A percentile compares a stretch with the other conserved stretches of the same genome.
phyloP scores from a whole-genome alignment of 2,113 vertebrate species.

The Rhabdomys dilectus region DNA sequence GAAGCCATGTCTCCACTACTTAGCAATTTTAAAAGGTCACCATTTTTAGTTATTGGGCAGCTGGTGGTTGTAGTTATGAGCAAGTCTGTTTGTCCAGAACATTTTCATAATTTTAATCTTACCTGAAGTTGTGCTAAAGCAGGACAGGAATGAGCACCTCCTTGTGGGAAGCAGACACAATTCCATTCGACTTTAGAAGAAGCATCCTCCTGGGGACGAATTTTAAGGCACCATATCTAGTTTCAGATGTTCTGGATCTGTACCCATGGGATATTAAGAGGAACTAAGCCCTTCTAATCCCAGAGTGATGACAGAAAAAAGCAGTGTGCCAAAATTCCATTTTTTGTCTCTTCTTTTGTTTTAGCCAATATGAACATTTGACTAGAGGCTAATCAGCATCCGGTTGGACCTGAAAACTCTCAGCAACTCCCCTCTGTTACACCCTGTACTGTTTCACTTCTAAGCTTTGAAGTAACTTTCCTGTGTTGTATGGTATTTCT shows the following conservation, averaged over 20 bases:
- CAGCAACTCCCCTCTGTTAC: not conserved
- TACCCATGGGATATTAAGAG: not conserved
- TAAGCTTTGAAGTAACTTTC: conserved; percentile 25
- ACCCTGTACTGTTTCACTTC: not conserved
- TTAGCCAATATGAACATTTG: conserved; percentile 21
- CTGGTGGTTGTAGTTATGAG: not conserved
- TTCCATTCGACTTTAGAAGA: no score
- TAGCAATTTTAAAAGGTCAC: not conserved
- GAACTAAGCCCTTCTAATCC: not conserved
- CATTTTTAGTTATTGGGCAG: not conserved
- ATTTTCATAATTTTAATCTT: conserved; percentile 11
- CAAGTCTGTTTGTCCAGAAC: not conserved
- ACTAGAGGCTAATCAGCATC: not conserved
- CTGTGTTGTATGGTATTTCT: conserved; percentile 28
- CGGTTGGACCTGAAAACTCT: conserved; percentile 15
- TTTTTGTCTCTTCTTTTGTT: not conserved
- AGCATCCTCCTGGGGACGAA: not conserved
- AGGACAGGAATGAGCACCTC: not conserved
- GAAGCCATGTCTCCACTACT: not conserved
- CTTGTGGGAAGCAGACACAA: not conserved
- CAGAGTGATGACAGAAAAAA: conserved; percentile 29
- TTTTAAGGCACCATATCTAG: not conserved
- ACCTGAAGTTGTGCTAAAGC: not conserved
- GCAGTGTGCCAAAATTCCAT: not conserved
- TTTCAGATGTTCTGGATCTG: not conserved